Conservation (phyloP, 1,140 invertebrate genomes). For the Saxidomus purpurata region DNA sequence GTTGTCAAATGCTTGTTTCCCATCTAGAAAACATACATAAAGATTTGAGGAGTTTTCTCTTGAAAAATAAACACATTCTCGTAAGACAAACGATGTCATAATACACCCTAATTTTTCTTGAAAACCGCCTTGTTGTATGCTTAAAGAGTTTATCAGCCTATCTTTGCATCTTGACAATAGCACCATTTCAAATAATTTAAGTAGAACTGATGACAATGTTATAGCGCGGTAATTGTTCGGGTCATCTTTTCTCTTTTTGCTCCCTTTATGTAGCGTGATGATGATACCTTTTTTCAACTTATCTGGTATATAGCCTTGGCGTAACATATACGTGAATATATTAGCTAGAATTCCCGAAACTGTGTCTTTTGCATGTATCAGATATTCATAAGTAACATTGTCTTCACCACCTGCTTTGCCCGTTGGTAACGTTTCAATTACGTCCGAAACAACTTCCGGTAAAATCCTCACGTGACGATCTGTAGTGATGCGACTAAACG, state of each 20-base stretch:
- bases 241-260: neutral
- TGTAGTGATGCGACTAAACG: neutral
- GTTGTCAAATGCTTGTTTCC: conserved; percentile 4
- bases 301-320: neutral
- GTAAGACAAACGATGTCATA: conserved; percentile 37
- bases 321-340: conserved; percentile 11
- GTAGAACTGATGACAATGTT: neutral
- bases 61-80: neutral
- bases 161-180: neutral
- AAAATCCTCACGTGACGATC: neutral
- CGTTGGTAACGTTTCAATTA: neutral
- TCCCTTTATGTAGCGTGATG: conserved; percentile 46
- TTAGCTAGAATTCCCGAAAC: neutral
- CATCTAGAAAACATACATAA: conserved; percentile 33
- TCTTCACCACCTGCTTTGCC: conserved; percentile 28
- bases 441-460: neutral
- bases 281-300: conserved; percentile 1
- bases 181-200: conserved; percentile 17
- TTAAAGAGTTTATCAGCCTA: neutral
- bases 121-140: conserved; percentile 24
- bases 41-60: neutral
- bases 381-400: conserved; percentile 32
- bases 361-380: neutral
- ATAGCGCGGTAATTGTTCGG: conserved; percentile 28
- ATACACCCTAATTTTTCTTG: conserved; percentile 34